Base-by-base conservation (phyloP, 2,888 invertebrate genomes). In the Cybosia mesomella region DNA sequence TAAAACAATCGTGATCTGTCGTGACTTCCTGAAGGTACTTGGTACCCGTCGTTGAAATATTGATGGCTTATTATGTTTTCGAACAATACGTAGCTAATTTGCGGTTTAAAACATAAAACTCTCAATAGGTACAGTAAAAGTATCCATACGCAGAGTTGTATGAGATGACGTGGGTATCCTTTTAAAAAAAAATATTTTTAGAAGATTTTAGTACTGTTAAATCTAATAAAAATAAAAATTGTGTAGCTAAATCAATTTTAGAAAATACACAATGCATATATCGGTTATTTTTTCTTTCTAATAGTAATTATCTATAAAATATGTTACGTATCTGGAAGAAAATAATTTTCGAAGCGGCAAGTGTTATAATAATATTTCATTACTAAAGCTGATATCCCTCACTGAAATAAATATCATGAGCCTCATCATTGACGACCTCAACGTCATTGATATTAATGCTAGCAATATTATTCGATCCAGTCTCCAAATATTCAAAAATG, bases 41-140 rank as follows among this genome's bases (percentile, higher is more conserved):
- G 34, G 32, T 32, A 59, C 58, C 60, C 60, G 68, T 9, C 49
- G 24, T 63, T 75, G 61, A 72, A 72, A 66, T 72, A 63, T 55
- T 55, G 65, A 68, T 53, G 71, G 58, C 55, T 69, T 34, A 43
- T 58, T 11, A 61, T 21, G 79, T 79, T 80, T 77, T 18, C 77
- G 75, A 75, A 80, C 80, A 80, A 84, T 78, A 67, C 74, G 67
- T 64, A 70, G 65, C 71, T 66, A 64, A 67, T 13, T 18, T 11
- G 8, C 5, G 11, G 24, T 61, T 59, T 39, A 49, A n/a, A 9
- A 49, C 15, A 9, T 59, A 39, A 22, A 24, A 15, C 21, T 18
- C 5, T 49, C 18, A 49, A 28, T 28, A 28, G 28, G 28, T 18
- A 49, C n/a, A 49, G 49, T 49, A n/a, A n/a, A 8, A 1, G 8